Percentiles rank a stretch among this genome's conserved stretches.
phyloP scores from a whole-genome alignment of 2,888 invertebrate genomes.

The Plutella xylostella region DNA sequence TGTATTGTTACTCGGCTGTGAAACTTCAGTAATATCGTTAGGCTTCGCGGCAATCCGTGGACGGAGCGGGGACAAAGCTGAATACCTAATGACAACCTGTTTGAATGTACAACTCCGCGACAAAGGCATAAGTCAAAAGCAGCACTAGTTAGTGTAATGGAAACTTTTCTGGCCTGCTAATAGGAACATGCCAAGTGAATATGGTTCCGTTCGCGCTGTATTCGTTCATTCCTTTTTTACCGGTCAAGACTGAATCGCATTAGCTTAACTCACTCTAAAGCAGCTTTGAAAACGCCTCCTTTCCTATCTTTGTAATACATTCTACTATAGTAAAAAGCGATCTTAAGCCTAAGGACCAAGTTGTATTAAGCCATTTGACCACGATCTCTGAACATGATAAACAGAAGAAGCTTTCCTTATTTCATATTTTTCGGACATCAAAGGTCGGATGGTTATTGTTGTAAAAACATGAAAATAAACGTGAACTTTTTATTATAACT shows the following conservation, averaged over 20 bases:
- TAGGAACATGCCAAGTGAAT: slow-evolving; percentile 1
- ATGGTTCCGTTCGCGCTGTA: neutral
- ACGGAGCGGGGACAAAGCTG: slow-evolving; percentile 11
- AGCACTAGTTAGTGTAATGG: slow-evolving; percentile 6
- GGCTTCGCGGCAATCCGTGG: slow-evolving; percentile 12
- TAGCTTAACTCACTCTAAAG: neutral
- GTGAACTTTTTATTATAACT: slow-evolving; percentile 66
- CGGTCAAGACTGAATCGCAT: neutral
- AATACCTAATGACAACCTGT: slow-evolving; percentile 16
- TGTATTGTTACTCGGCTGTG: slow-evolving; percentile 2
- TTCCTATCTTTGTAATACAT: too few species aligned
- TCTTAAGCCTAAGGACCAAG: too few species aligned
- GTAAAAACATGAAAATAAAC: slow-evolving; percentile 54
- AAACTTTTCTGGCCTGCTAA: slow-evolving; percentile 2
- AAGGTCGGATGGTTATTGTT: slow-evolving; percentile 59
- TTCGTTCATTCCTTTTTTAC: neutral
- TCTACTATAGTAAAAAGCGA: too few species aligned
- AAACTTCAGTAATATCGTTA: slow-evolving; percentile 14
- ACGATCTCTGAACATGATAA: neutral
- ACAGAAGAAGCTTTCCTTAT: neutral
- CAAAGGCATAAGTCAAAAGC: slow-evolving; percentile 9
- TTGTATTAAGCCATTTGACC: too few species aligned
- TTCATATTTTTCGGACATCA: slow-evolving; percentile 40
- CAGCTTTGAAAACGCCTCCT: too few species aligned
- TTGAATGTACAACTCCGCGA: slow-evolving; percentile 10